phyloP scores from a whole-genome alignment of 2,888 invertebrate genomes.

The Synergus laeviventris region DNA sequence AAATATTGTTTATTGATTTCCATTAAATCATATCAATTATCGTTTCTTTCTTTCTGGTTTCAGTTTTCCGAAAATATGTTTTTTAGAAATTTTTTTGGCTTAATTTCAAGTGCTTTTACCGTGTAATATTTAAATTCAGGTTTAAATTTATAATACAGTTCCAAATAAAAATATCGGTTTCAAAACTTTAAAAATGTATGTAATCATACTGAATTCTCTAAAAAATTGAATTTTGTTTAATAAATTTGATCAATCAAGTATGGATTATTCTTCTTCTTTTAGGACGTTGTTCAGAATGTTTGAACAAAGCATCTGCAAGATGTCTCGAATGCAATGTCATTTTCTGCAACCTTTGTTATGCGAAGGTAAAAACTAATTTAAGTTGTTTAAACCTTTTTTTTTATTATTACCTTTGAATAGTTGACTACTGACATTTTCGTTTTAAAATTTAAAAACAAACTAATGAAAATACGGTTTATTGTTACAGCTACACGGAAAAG shows the following conservation, averaged over 20 bases:
- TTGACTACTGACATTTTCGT: background rate
- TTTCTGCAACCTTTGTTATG: slow-evolving; percentile 66
- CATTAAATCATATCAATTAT: background rate
- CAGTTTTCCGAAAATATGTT: background rate
- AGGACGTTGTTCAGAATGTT: slow-evolving; percentile 68
- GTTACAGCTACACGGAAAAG: slow-evolving; percentile 72
- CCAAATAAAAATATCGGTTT: no score
- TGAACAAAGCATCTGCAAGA: slow-evolving; percentile 55
- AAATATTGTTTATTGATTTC: background rate
- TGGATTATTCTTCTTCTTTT: slow-evolving; percentile 44
- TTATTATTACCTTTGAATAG: background rate
- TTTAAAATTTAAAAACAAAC: background rate
- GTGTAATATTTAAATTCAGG: background rate
- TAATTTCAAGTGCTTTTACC: background rate
- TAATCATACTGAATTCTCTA: background rate
- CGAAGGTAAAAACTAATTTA: slow-evolving; percentile 59
- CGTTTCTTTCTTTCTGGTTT: background rate
- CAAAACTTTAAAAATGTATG: background rate
- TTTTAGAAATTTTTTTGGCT: background rate
- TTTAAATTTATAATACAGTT: background rate
- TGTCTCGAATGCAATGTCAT: slow-evolving; percentile 65
- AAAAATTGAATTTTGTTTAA: background rate
- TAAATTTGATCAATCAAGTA: background rate
- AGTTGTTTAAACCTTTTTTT: background rate
- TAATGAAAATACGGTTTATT: slow-evolving; percentile 11